Evolutionary conservation across 1,140 invertebrate species (phyloP).

Genomic region (Drosophila ambigua): DNA sequence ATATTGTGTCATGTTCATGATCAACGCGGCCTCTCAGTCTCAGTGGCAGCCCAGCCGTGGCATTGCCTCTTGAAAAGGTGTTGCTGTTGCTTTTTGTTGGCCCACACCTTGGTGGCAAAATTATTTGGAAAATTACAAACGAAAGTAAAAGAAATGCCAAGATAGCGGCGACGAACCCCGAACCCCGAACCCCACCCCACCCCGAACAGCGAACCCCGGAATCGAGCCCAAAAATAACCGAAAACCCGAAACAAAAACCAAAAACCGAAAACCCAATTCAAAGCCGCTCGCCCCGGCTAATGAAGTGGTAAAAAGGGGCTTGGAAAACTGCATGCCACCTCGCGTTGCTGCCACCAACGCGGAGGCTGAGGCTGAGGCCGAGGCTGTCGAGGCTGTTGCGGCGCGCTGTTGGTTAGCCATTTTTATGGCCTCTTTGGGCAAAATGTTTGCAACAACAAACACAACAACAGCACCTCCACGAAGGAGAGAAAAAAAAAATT

Average conservation of each 20-base stretch:
- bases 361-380: no score
- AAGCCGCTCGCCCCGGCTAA: conserved; percentile 46
- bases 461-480: conserved; percentile 10
- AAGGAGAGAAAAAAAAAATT: conserved; percentile 55
- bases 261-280: conserved; percentile 21
- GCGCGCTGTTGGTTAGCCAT: conserved; percentile 62
- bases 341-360: conserved; percentile 9
- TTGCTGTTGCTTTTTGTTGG: conserved; percentile 21
- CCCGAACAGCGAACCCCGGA: conserved; percentile 6
- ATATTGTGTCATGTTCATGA: conserved; percentile 82
- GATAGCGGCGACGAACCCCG: conserved; percentile 9
- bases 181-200: conserved; percentile 16
- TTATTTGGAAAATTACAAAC: conserved; percentile 75
- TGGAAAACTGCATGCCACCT: conserved; percentile 57
- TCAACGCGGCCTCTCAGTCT: conserved; percentile 55
- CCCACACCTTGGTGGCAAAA: conserved; percentile 66
- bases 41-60: conserved; percentile 30
- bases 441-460: conserved; percentile 52
- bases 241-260: conserved; percentile 19
- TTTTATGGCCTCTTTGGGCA: conserved; percentile 73
- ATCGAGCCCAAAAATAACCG: neutral
- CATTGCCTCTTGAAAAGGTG: conserved; percentile 40
- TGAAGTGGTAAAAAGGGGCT: conserved; percentile 74
- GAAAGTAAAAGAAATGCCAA: conserved; percentile 73
- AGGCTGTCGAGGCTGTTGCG: conserved; percentile 11